Base-by-base conservation (phyloP, 2,113 vertebrate species). In the Siniperca knerii region DNA sequence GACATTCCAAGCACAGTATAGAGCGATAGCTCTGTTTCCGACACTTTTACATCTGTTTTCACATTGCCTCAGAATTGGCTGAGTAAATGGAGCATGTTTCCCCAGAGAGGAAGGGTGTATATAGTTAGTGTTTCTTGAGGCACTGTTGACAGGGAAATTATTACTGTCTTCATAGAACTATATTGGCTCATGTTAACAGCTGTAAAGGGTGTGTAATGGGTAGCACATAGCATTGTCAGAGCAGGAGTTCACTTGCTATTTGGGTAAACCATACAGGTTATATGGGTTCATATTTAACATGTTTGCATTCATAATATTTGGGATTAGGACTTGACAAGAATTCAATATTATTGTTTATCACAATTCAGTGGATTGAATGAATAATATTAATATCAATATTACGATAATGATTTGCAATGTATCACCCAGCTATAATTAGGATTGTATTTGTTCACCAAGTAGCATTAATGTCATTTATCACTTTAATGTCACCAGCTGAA, bases 51-150 rank as follows among this genome's bases (percentile, higher is more conserved):
- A 83, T 89, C 66, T 83, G 81, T 89, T 86, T 83, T 85, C 71
- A 69, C 62, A 8, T 70, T 25, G 72, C 77, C 66, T 75, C 62
- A 50, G 77, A 87, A 89, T 83, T 75, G 82, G 60, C 84, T 44
- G 73, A 80, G 64, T 78, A 85, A 90, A 91, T 86, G 81, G 84
- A 89, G 84, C 84, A 68, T 86, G 89, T 79, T 81, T 83, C 83
- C 76, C 75, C 65, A 50, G 87, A 87, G 85, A 74, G 61, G 35
- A 21, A 35, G 62, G 55, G 35, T 77, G 82, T 88, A 44, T 79
- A 40, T 77, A 69, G 68, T 84, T 80, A 69, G 75, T 70, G 80
- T 76, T 84, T 68, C 71, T 77, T 55, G 71, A 87, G 25, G 37
- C 71, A 10, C 44, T 21, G 79, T 74, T 84, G 92, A 82, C 89